Evolutionary conservation across 35 echinoderm and acorn worm species (phyloP).

Genomic region (Ophioderma brevispina): DNA sequence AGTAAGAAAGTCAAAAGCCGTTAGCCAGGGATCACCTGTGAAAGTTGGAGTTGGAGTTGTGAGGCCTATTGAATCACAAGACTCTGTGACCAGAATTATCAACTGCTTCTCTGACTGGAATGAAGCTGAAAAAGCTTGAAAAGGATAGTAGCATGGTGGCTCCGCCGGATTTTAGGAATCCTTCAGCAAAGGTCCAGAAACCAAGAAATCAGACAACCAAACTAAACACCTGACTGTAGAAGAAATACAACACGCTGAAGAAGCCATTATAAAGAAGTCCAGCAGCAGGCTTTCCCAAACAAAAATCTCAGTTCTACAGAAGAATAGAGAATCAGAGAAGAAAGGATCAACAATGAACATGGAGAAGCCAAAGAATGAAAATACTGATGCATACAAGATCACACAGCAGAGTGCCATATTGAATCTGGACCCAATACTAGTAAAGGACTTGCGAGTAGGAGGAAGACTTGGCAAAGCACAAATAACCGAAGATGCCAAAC

Average conservation of each 20-base stretch:
- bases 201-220: neutral
- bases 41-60: too few species aligned
- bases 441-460: slow-evolving; percentile 43
- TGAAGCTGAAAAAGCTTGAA: slow-evolving; percentile 25
- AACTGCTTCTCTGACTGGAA: slow-evolving; percentile 36
- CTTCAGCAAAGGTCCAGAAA: slow-evolving; percentile 9
- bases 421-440: slow-evolving; percentile 46
- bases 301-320: slow-evolving; percentile 24
- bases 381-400: neutral
- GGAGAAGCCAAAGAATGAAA: slow-evolving; percentile 17
- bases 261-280: neutral
- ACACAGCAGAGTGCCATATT: slow-evolving; percentile 34
- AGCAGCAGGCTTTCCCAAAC: slow-evolving; percentile 31
- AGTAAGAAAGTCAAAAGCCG: too few species aligned
- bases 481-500: slow-evolving; percentile 50
- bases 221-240: neutral
- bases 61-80: too few species aligned
- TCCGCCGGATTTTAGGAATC: slow-evolving; percentile 16
- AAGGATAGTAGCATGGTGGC: slow-evolving; percentile 28
- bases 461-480: slow-evolving; percentile 39
- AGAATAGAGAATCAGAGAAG: neutral
- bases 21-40: too few species aligned
- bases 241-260: slow-evolving; percentile 36
- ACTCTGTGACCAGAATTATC: slow-evolving; percentile 29
- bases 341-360: neutral